These are phyloP conservation scores for Morphnarchus princeps DNA, from an alignment of 2,113 vertebrate genomes.

Conservation along the genomic window DNA sequence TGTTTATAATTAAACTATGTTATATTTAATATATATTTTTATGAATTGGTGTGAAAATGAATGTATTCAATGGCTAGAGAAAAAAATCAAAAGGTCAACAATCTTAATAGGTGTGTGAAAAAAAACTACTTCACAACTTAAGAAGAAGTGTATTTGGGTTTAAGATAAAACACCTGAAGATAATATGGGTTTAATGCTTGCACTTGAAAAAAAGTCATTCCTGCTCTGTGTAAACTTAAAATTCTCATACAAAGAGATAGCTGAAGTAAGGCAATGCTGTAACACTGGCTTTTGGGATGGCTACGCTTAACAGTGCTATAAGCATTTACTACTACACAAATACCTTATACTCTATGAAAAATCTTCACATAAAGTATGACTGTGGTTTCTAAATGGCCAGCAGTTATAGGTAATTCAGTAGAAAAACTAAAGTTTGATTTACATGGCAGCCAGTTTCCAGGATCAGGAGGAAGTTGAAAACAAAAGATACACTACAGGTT, in stretches of 20 bases:
- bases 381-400: neutral
- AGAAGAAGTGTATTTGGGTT: neutral
- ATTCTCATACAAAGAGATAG: neutral
- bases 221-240: neutral
- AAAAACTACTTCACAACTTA: neutral
- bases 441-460: neutral
- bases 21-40: neutral
- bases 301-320: rapidly evolving
- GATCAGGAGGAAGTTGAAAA: neutral
- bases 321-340: neutral
- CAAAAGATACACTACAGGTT: neutral
- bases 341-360: neutral
- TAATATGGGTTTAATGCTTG: neutral
- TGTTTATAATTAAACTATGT: neutral
- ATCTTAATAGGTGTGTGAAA: neutral
- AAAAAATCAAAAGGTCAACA: neutral
- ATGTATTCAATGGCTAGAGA: neutral
- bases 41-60: neutral
- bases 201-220: neutral
- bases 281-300: neutral
- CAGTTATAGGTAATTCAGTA: neutral
- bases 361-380: rapidly evolving
- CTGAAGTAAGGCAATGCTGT: neutral
- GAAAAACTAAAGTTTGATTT: neutral
- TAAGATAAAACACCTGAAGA: neutral